A percentile compares a stretch with the other conserved stretches of the same genome.
phyloP scores from a whole-genome alignment of 1,140 invertebrate genomes.

The Leptoteleia sp. region DNA sequence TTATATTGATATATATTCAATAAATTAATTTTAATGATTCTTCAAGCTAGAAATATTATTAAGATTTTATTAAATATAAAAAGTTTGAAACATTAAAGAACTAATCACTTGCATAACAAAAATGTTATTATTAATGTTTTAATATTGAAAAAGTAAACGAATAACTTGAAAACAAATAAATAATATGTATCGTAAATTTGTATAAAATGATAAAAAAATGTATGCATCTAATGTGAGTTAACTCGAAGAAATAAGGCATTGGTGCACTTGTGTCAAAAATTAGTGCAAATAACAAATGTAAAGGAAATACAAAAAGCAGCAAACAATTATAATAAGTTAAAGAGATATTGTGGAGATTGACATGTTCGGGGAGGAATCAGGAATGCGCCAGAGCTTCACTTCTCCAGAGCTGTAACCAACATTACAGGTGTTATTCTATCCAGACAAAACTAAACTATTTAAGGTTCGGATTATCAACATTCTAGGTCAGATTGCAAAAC shows the following conservation, averaged over 20 bases:
- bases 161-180: too few relatives aligned
- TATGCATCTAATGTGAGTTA: too few relatives aligned
- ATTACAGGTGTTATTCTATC: constrained; percentile 73
- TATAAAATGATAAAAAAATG: too few relatives aligned
- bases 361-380: constrained; percentile 79
- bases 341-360: constrained; percentile 80
- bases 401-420: constrained; percentile 81
- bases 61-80: too few relatives aligned
- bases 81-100: background rate
- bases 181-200: too few relatives aligned
- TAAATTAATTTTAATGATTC: background rate
- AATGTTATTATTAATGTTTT: too few relatives aligned
- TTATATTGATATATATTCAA: background rate
- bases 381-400: constrained; percentile 81
- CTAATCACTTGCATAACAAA: constrained; percentile 10
- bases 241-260: too few relatives aligned
- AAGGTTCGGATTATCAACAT: constrained; percentile 12
- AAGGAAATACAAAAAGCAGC: constrained; percentile 59
- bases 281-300: constrained; percentile 54
- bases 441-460: constrained; percentile 25
- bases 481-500: constrained; percentile 13
- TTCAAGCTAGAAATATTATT: constrained; percentile 1
- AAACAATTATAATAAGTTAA: constrained; percentile 69
- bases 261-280: too few relatives aligned
- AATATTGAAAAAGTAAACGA: too few relatives aligned